Evolutionary conservation across 2,797 vertebrate species (phyloP).

Genomic region (Sternotherus odoratus): DNA sequence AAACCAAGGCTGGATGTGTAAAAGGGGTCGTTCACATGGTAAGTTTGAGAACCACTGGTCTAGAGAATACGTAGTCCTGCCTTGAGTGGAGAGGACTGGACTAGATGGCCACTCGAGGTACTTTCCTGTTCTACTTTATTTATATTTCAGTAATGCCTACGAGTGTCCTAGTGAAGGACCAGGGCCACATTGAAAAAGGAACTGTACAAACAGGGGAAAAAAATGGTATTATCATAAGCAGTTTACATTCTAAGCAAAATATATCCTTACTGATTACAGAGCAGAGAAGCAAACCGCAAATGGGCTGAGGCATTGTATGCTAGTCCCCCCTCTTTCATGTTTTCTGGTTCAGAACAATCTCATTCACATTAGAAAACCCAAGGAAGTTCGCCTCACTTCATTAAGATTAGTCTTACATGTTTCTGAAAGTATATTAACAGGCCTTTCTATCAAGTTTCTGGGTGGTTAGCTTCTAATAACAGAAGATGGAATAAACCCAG

Average conservation of each 20-base stretch:
- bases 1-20: no score
- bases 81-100: no score
- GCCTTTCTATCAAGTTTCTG: background rate
- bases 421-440: background rate
- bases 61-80: no score
- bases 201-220: background rate
- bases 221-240: background rate
- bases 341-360: background rate
- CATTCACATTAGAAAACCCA: background rate
- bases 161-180: background rate
- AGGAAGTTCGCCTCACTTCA: background rate
- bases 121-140: background rate
- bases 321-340: background rate
- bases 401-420: background rate
- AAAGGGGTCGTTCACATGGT: no score
- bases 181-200: background rate
- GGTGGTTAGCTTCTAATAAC: background rate
- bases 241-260: background rate
- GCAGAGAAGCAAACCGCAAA: background rate
- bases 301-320: background rate
- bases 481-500: background rate
- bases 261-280: background rate
- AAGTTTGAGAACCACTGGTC: no score
- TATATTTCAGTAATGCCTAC: background rate
- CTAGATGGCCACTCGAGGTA: no score